These are phyloP conservation scores for Branchipolynoe longqiensis DNA, from an alignment of 2,888 invertebrate species.

Conservation along the genomic window DNA sequence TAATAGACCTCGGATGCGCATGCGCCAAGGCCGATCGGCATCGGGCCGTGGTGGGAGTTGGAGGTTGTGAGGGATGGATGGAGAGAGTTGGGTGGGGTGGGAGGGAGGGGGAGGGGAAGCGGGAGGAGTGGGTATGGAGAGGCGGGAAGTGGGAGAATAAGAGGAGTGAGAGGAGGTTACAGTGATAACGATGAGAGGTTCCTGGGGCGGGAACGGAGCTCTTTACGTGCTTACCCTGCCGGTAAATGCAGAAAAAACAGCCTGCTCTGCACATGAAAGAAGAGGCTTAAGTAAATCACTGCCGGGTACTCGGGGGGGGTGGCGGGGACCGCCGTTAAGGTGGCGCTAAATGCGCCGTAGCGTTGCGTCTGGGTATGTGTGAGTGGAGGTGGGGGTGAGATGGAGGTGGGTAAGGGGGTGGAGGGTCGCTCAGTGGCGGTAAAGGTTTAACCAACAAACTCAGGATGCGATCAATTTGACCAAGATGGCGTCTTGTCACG, in stretches of 20 bases:
- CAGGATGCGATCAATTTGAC: not conserved
- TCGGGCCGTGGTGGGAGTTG: not conserved
- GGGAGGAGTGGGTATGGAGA: not conserved
- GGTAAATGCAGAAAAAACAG: not conserved
- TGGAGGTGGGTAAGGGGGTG: not conserved
- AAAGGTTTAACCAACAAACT: not conserved
- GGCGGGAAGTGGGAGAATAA: not conserved
- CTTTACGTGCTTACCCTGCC: not conserved
- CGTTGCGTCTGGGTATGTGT: too few relatives aligned
- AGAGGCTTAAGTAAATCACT: conserved; percentile 31
- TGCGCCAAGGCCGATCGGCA: not conserved
- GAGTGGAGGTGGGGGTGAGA: not conserved
- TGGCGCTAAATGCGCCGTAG: not conserved
- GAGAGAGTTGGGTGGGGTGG: not conserved
- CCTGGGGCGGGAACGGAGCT: not conserved
- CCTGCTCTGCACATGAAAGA: conserved; percentile 7
- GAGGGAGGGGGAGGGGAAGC: not conserved
- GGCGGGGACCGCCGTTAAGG: not conserved
- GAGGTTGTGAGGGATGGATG: not conserved
- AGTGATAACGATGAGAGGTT: not conserved
- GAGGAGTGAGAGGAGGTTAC: not conserved
- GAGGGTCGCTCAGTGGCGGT: too few relatives aligned
- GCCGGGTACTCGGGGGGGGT: not conserved
- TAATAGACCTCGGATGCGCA: conserved; percentile 17
- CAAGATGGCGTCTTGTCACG: not conserved